A percentile compares a stretch with the other conserved stretches of the same genome.
Conservation (phyloP, 2,797 vertebrate species). For the Coccyzus lansbergi region DNA sequence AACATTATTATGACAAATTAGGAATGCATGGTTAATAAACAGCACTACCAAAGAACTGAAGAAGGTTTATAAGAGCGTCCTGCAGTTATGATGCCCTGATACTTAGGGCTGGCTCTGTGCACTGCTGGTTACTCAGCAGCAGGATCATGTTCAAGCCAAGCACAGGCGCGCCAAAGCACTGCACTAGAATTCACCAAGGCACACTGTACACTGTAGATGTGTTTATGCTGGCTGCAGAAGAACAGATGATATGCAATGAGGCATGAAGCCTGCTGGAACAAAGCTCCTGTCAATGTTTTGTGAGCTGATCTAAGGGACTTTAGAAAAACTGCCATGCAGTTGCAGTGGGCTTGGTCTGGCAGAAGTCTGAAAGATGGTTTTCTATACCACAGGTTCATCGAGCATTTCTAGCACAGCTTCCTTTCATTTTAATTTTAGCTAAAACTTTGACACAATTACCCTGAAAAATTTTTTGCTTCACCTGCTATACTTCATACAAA, state of each 20-base stretch:
- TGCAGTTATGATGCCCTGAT: rapidly evolving
- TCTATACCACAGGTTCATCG: not conserved
- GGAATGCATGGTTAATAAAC: not conserved
- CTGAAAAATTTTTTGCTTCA: not conserved
- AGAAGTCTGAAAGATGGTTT: not conserved
- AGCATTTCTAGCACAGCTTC: not conserved
- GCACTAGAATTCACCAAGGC: not conserved
- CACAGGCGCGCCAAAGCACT: not conserved
- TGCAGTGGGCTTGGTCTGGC: not conserved
- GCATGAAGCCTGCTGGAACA: conserved; percentile 53
- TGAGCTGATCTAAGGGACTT: not conserved
- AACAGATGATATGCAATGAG: conserved; percentile 26
- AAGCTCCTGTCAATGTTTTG: conserved; percentile 37
- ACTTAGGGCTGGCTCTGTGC: not conserved
- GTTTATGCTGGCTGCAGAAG: conserved; percentile 28
- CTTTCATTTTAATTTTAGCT: not conserved
- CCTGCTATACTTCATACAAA: not conserved
- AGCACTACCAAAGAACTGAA: not conserved
- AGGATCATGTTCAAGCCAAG: not conserved
- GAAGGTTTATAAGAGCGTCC: not conserved
- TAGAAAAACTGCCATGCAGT: not conserved
- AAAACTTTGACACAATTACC: not conserved
- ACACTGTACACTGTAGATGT: not conserved
- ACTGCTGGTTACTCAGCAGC: not conserved
- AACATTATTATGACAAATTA: not conserved